Base-by-base conservation (phyloP, 2,113 vertebrate species). In the Apaloderma vittatum region DNA sequence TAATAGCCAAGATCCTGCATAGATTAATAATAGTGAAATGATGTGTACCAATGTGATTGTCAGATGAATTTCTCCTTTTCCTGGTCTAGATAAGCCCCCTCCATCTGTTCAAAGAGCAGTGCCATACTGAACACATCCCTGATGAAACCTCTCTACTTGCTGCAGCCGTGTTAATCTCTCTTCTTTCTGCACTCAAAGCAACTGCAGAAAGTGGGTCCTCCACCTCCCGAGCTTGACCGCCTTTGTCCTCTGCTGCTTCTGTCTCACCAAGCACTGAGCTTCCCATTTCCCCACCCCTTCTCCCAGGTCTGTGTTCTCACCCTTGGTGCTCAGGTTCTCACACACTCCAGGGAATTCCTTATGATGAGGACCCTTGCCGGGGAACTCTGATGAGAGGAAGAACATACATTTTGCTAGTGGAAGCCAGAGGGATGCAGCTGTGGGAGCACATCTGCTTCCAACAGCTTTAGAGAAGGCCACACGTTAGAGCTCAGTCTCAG, bases 21-120 rank as follows among this genome's bases (percentile, higher is more conserved):
- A 93, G 83, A 94, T 94, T 80, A 84, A 88, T n/a, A 94, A 68
- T 22, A 58, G 43, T 62, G 71, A 90, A 90, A 93, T 79, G 83
- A 57, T 54, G 19, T 49, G 40, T 63, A 65, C 16, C 9, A 29
- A 18, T 86, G 20, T 75, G 80, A 78, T 29, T 87, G 48, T 84
- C 72, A 83, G 48, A 67, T 78, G 7, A 91, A 48, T 83, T 86
- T 78, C 59, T 92, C 52, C 24, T 48, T 43, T 80, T 74, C 40
- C 82, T 71, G 34, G 72, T 16, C 55, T 52, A 68, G 83, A 62
- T 94, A 95, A 96, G 65, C 86, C 48, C 23, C 52, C 30, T 88
- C 92, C 86, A 86, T 93, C 92, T 93, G 92, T 86, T 59, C 52
- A 46, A 63, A 91, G 76, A 71, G n/a, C 48, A 71, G 51, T 34